phyloP scores from a whole-genome alignment of 2,888 invertebrate species.

The Erebia ligea region DNA sequence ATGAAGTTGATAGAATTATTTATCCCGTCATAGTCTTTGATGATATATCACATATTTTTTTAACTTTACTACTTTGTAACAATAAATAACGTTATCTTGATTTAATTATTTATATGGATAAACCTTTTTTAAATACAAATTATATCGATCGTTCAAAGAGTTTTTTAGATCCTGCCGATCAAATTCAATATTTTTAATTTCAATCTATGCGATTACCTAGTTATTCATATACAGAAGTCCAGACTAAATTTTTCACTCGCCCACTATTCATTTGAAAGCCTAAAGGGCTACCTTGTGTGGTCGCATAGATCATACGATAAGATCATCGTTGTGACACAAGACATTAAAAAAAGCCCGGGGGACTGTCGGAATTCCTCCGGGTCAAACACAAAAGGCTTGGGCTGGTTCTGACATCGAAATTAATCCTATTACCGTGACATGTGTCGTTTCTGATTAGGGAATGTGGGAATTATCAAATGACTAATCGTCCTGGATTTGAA shows the following conservation, averaged over 20 bases:
- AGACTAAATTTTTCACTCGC: conserved; percentile 23
- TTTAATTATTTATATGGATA: not conserved
- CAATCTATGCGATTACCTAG: not conserved
- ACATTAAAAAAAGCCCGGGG: conserved; percentile 47
- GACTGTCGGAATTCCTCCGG: conserved; percentile 49
- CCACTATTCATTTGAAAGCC: conserved; percentile 29
- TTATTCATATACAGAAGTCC: not conserved
- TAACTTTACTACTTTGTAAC: too few relatives aligned
- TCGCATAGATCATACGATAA: conserved; percentile 54
- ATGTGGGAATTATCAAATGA: conserved; percentile 35
- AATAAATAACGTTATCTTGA: too few relatives aligned
- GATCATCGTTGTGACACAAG: conserved; percentile 53
- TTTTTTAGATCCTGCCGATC: too few relatives aligned
- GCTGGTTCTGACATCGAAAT: conserved; percentile 46
- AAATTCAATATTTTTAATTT: too few relatives aligned
- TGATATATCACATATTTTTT: too few relatives aligned
- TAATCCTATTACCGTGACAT: conserved; percentile 71
- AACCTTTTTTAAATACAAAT: not conserved
- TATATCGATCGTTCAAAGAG: not conserved
- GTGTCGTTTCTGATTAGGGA: conserved; percentile 51
- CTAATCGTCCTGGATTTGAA: conserved; percentile 19
- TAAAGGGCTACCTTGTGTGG: conserved; percentile 48
- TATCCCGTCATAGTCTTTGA: too few relatives aligned
- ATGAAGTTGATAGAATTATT: too few relatives aligned
- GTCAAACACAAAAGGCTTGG: conserved; percentile 50